These are phyloP conservation scores for Phyllotreta striolata DNA, from an alignment of 2,888 invertebrate species.

Conservation along the genomic window DNA sequence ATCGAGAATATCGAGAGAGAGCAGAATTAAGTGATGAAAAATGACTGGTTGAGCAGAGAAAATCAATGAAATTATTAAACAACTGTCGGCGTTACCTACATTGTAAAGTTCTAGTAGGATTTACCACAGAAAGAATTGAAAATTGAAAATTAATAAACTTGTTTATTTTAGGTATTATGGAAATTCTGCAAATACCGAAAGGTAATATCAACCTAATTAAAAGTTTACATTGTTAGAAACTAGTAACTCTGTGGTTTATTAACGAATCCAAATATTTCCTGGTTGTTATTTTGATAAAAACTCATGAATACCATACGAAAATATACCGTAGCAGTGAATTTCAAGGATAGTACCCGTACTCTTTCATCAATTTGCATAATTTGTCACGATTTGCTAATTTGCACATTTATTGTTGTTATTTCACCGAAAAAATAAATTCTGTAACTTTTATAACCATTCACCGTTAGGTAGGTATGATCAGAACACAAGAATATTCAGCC, in stretches of 20 bases:
- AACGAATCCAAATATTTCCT: background rate
- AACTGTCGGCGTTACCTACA: too few species aligned
- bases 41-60: background rate
- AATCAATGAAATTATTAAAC: too few species aligned
- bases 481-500: conserved; percentile 7
- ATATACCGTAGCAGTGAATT: conserved; percentile 3
- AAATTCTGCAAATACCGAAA: background rate
- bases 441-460: conserved; percentile 9
- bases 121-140: too few species aligned
- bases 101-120: too few species aligned
- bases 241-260: background rate
- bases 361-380: conserved; percentile 20
- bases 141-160: too few species aligned
- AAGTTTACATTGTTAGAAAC: background rate
- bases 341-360: conserved; percentile 19
- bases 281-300: background rate
- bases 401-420: conserved; percentile 16
- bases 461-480: conserved; percentile 16
- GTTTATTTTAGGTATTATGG: too few species aligned
- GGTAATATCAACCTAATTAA: background rate
- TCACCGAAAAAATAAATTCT: conserved; percentile 16
- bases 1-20: too few species aligned
- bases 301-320: background rate
- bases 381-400: conserved; percentile 23
- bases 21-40: background rate